Evolutionary conservation across 1,140 invertebrate species (phyloP).

Genomic region (Leptinotarsa defecta): DNA sequence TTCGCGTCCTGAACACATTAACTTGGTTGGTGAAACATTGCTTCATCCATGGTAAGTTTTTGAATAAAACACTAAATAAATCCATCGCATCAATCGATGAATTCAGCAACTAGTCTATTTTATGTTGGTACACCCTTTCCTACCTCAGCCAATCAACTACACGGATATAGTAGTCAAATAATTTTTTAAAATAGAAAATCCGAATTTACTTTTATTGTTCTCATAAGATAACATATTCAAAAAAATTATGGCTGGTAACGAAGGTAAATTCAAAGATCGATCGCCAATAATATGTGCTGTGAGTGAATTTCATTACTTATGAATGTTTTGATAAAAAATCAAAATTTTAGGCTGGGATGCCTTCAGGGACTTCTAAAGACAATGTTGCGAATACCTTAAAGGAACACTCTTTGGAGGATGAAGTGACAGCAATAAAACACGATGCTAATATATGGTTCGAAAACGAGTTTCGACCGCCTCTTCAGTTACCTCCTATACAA

Average conservation of each 20-base stretch:
- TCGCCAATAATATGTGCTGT: constrained; percentile 47
- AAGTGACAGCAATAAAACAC: constrained; percentile 58
- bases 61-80: too few relatives aligned
- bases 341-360: constrained; percentile 54
- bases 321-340: background rate
- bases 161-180: background rate
- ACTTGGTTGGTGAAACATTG: too few relatives aligned
- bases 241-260: constrained; percentile 38
- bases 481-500: constrained; percentile 45
- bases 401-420: constrained; percentile 58
- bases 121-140: too few relatives aligned
- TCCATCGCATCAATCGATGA: too few relatives aligned
- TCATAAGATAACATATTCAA: background rate
- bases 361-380: constrained; percentile 53
- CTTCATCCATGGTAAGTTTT: too few relatives aligned
- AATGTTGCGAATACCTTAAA: constrained; percentile 52
- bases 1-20: too few relatives aligned
- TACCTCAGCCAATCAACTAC: too few relatives aligned
- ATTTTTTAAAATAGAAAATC: background rate
- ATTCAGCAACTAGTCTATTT: too few relatives aligned
- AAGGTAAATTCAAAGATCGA: constrained; percentile 44
- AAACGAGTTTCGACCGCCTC: constrained; percentile 38
- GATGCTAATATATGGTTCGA: constrained; percentile 54
- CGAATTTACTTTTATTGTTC: background rate
- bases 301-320: constrained; percentile 10